Conservation (phyloP, 2,888 invertebrate genomes). For the Aplocera efformata region DNA sequence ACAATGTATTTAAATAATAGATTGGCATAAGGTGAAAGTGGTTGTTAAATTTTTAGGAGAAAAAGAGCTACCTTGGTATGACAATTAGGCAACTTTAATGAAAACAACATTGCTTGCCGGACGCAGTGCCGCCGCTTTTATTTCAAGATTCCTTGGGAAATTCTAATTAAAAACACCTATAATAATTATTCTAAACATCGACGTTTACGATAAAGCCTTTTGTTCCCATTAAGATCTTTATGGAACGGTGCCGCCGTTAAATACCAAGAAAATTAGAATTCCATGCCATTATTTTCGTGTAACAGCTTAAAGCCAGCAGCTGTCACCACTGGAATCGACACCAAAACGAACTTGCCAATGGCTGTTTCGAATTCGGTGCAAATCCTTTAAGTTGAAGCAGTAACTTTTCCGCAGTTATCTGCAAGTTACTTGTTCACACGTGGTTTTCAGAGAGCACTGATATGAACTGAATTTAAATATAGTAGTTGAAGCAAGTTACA, state of each 20-base stretch:
- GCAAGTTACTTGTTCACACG: constrained; percentile 32
- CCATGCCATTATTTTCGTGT: constrained; percentile 25
- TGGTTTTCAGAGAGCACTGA: constrained; percentile 23
- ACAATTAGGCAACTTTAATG: constrained; percentile 59
- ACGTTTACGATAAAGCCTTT: constrained; percentile 44
- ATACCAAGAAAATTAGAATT: constrained; percentile 29
- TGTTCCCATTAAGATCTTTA: constrained; percentile 31
- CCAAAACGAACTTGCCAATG: constrained; percentile 29
- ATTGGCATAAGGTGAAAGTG: constrained; percentile 19
- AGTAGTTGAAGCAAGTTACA: constrained; percentile 21
- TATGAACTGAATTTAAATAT: constrained; percentile 25
- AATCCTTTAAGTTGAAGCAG: constrained; percentile 38
- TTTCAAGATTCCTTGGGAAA: constrained; percentile 35
- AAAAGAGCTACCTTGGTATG: constrained; percentile 33
- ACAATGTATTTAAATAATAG: constrained; percentile 14
- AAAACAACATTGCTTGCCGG: constrained; percentile 52
- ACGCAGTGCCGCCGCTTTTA: constrained; percentile 36
- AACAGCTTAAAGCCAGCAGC: constrained; percentile 21
- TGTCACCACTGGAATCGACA: constrained; percentile 26
- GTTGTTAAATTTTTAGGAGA: constrained; percentile 34
- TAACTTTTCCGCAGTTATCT: constrained; percentile 38
- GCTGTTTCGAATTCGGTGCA: constrained; percentile 36
- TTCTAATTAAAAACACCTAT: constrained; percentile 60
- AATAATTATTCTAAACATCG: constrained; percentile 61
- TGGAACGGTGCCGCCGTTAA: constrained; percentile 23